Evolutionary conservation across 53 echinoderm and acorn worm genomes (phyloP).

Genomic region (Luidia sarsii): DNA sequence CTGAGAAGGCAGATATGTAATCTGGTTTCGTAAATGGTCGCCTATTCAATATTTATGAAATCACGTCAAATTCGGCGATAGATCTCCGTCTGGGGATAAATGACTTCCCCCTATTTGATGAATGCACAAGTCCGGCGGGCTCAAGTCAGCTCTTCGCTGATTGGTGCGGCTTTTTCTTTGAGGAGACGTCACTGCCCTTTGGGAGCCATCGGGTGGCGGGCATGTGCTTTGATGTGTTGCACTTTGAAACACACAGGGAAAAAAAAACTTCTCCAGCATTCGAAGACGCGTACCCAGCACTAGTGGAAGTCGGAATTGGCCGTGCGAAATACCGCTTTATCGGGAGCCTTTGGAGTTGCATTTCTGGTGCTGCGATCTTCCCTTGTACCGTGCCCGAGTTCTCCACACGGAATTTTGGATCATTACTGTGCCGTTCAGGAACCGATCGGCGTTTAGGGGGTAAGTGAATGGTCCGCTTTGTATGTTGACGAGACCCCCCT

Average conservation of each 20-base stretch:
- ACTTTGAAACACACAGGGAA: constrained; percentile 86
- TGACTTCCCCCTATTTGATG: constrained; percentile 39
- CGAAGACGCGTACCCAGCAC: constrained; percentile 38
- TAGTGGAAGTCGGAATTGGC: constrained; percentile 6
- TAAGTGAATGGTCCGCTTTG: constrained; percentile 48
- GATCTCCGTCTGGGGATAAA: too few species aligned
- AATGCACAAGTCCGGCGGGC: constrained; percentile 62
- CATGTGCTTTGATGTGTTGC: constrained; percentile 99
- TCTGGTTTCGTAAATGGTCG: too few species aligned
- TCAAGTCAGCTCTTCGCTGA: constrained; percentile 67
- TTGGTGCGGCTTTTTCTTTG: constrained; percentile 99
- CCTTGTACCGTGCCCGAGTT: constrained; percentile 4
- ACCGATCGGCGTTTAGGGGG: constrained; percentile 43
- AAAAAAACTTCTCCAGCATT: constrained; percentile 64
- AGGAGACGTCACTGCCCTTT: constrained; percentile 99
- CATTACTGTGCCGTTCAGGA: constrained; percentile 10
- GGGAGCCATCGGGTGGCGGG: constrained; percentile 99
- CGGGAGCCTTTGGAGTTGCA: background rate
- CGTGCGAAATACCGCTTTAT: too few species aligned
- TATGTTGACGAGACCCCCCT: constrained; percentile 16
- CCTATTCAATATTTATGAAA: too few species aligned
- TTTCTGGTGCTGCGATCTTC: constrained; percentile 18
- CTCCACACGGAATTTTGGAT: constrained; percentile 10
- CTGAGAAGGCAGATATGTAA: too few species aligned
- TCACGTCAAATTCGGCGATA: too few species aligned